phyloP scores from a whole-genome alignment of 1,140 invertebrate genomes.

The Conus betulinus region DNA sequence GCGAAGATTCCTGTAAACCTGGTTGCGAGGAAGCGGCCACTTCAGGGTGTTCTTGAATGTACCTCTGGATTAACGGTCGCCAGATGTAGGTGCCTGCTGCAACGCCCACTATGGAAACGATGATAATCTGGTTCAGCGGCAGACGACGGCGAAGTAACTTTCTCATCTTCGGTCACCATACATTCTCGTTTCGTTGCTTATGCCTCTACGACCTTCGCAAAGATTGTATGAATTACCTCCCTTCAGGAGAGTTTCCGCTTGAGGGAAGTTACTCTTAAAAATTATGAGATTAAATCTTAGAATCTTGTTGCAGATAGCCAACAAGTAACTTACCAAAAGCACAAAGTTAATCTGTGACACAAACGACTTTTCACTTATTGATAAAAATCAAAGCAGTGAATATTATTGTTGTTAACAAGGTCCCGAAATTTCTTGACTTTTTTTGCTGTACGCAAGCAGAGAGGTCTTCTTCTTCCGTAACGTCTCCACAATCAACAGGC shows the following conservation, averaged over 20 bases:
- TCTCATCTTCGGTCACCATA: neutral
- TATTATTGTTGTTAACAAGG: too few species aligned
- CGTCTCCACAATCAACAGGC: too few species aligned
- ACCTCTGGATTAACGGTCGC: slow-evolving; percentile 16
- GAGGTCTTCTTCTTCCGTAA: too few species aligned
- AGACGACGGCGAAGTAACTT: slow-evolving; percentile 24
- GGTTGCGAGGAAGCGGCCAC: neutral
- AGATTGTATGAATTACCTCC: neutral
- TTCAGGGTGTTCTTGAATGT: slow-evolving; percentile 29
- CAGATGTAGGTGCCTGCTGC: slow-evolving; percentile 32
- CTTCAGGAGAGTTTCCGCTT: neutral
- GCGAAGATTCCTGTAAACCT: neutral
- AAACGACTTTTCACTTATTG: too few species aligned
- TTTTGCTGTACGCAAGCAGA: too few species aligned
- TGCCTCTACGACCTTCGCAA: neutral
- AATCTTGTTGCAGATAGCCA: too few species aligned
- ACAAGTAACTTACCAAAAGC: too few species aligned
- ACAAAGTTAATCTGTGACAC: too few species aligned
- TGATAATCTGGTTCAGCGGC: slow-evolving; percentile 27
- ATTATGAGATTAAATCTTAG: too few species aligned
- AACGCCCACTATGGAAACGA: slow-evolving; percentile 23
- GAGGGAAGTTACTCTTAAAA: neutral
- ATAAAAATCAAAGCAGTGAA: too few species aligned
- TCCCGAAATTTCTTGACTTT: too few species aligned
- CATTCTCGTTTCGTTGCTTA: neutral